phyloP scores from a whole-genome alignment of 2,797 vertebrate species.

The Ammospiza maritima region DNA sequence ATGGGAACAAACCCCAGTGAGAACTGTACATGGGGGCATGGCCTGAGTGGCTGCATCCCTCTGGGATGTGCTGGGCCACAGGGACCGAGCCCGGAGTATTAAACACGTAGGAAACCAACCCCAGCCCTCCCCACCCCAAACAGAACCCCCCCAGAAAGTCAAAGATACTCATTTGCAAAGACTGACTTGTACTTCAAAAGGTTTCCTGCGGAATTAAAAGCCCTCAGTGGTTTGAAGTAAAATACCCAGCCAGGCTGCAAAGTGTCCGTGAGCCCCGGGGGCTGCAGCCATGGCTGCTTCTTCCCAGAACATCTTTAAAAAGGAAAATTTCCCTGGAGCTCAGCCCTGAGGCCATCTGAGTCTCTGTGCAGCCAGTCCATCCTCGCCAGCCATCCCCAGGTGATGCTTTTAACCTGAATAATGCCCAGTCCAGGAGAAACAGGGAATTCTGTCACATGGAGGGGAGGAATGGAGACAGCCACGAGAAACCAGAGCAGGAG shows the following conservation, averaged over 20 bases:
- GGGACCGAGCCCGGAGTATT: neutral
- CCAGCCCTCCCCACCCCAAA: neutral
- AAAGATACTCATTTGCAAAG: neutral
- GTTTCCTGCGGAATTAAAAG: neutral
- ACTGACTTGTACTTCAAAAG: neutral
- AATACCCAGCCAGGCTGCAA: neutral
- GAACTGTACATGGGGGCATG: slow-evolving; percentile 49
- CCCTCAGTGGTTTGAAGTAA: neutral
- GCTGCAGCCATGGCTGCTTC: neutral
- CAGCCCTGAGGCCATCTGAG: neutral
- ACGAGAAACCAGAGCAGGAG: neutral
- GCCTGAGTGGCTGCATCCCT: neutral
- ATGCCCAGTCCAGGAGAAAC: neutral
- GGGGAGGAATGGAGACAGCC: neutral
- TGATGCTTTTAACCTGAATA: neutral
- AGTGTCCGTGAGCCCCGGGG: neutral
- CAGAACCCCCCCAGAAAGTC: neutral
- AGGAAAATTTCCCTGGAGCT: neutral
- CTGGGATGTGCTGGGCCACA: neutral
- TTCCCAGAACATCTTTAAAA: neutral
- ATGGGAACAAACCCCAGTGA: slow-evolving; percentile 1
- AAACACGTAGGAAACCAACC: neutral
- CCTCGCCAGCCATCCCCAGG: neutral
- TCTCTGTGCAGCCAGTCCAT: neutral
- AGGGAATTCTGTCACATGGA: neutral